phyloP scores from a whole-genome alignment of 2,113 vertebrate species.

The Rhipidura dahli region DNA sequence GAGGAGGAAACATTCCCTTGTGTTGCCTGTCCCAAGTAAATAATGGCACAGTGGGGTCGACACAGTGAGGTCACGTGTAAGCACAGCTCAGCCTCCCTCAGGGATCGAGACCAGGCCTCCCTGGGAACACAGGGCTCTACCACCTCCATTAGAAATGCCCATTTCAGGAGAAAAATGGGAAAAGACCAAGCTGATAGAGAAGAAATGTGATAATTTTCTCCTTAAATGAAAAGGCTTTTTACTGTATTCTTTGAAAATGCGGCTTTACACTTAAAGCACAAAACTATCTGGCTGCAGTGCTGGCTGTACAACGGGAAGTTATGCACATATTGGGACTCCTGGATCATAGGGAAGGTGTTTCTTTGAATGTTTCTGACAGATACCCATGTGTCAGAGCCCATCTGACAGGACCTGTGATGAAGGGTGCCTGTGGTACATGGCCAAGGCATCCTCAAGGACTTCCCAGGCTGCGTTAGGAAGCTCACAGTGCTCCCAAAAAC shows the following conservation, averaged over 20 bases:
- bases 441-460: background rate
- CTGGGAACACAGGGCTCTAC: background rate
- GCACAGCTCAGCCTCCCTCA: background rate
- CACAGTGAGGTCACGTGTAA: background rate
- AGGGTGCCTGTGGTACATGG: background rate
- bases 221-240: background rate
- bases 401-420: no score
- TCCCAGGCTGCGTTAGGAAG: background rate
- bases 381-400: background rate
- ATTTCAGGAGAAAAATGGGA: background rate
- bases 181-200: background rate
- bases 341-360: background rate
- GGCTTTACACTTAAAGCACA: background rate
- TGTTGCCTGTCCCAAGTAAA: background rate
- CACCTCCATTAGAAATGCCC: background rate
- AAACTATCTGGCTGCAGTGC: background rate
- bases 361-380: background rate
- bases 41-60: background rate
- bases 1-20: background rate
- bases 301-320: background rate
- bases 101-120: fast-evolving
- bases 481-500: background rate
- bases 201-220: background rate
- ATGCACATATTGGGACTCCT: background rate
- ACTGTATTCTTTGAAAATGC: background rate